A percentile compares a stretch with the other conserved stretches of the same genome.
Conservation (phyloP, 2,888 invertebrate genomes). For the Callinectes sapidus region DNA sequence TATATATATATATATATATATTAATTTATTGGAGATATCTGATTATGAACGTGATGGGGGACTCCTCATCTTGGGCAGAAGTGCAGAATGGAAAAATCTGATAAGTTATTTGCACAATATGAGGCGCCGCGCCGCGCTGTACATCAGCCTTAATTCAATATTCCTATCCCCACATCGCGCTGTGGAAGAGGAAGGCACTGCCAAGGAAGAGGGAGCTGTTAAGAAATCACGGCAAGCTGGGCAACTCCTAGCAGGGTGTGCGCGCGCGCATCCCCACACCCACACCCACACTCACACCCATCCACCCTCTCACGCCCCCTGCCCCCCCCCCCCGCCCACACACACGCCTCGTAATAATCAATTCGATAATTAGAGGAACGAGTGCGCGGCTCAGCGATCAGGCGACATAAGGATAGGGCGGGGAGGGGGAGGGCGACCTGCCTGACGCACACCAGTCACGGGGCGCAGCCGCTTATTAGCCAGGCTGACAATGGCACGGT, state of each 20-base stretch:
- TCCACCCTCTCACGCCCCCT: background rate
- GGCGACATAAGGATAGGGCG: background rate
- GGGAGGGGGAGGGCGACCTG: background rate
- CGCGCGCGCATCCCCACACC: background rate
- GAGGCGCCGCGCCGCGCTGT: background rate
- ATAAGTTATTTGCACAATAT: background rate
- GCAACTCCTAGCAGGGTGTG: background rate
- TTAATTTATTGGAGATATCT: background rate
- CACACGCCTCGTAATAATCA: background rate
- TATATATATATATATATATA: background rate
- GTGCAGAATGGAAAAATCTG: background rate
- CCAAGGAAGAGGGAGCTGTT: no score
- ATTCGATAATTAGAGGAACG: background rate
- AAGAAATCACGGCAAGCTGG: no score
- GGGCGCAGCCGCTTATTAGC: background rate
- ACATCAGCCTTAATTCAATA: background rate
- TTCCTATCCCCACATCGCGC: background rate
- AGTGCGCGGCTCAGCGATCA: background rate
- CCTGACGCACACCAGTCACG: background rate
- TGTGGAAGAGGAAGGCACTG: no score
- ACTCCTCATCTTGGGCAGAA: background rate
- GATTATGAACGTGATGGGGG: background rate
- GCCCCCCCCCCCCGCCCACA: background rate
- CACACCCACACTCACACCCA: background rate
- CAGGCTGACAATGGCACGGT: background rate